Base-by-base conservation (phyloP, 2,888 invertebrate genomes). In the Octonoba sinensis region DNA sequence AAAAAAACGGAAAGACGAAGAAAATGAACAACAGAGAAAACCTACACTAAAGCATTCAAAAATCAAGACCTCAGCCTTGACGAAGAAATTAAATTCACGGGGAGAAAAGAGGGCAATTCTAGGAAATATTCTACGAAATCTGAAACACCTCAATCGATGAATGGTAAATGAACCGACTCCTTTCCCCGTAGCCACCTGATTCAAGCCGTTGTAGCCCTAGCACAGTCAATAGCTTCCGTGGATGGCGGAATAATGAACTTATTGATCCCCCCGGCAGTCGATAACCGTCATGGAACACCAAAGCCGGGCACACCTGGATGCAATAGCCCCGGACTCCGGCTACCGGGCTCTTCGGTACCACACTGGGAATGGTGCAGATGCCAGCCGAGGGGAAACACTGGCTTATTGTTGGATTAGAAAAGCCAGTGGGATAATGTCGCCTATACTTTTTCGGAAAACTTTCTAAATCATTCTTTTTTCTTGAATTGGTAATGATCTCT, bases 201-300 rank as follows among this genome's bases (percentile, higher is more conserved):
- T 67, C 71, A 78, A 78, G 71, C 78, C 78, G 78, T 78, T 78
- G 66, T 49, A 56, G 57, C 78, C 70, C 47, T 8, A 49, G n/a
- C 12, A 24, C n/a, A 70, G 60, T 65, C 65, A 59, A 71, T 75
- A 60, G 75, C 56, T 64, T 64, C 57, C 56, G 65, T 54, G 64
- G 65, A 65, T 67, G 75, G 71, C 71, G 71, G 20, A 60, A 72
- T 73, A 79, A 79, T 73, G 73, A 67, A 67, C 79, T 67, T 79
- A 79, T 79, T 79, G 79, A 79, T 79, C 73, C 47, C 73, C 44
- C 24, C 69, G 22, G 20, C 57, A 69, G 78, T 67, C 72, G 79
- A 72, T 72, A 76, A 64, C 69, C 79, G 79, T 79, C 79, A 79
- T 65, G 71, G 77, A 78, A 71, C 49, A 27, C 70, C 67, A 70